These are phyloP conservation scores for Athalia cordata DNA, from an alignment of 2,888 invertebrate genomes.

Conservation along the genomic window DNA sequence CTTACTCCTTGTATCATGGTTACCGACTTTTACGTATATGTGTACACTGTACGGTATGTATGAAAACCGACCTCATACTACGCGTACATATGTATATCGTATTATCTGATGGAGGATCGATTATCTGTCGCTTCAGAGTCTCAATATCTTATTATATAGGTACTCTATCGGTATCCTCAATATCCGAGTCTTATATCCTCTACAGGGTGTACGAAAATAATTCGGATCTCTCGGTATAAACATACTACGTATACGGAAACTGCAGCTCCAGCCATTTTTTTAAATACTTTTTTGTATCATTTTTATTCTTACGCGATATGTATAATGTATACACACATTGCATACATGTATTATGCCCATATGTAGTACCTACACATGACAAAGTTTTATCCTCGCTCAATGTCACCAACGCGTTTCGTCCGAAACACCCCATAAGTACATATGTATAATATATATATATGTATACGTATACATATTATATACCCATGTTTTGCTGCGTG, in stretches of 20 bases:
- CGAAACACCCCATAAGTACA: neutral
- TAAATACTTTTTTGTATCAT: neutral
- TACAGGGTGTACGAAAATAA: too few species aligned
- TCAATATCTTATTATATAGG: too few species aligned
- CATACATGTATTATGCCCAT: neutral
- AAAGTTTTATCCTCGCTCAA: conserved; percentile 20
- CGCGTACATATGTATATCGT: neutral
- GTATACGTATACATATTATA: neutral
- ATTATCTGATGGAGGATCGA: neutral
- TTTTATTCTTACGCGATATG: neutral
- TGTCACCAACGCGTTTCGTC: neutral
- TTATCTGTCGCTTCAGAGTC: neutral
- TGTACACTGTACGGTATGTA: too few species aligned
- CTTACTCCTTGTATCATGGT: too few species aligned
- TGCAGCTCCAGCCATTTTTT: too few species aligned
- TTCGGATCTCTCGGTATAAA: too few species aligned
- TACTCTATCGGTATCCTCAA: too few species aligned
- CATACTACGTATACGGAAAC: too few species aligned
- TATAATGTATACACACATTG: neutral
- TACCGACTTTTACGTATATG: too few species aligned
- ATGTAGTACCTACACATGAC: neutral
- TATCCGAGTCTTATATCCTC: too few species aligned
- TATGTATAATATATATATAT: neutral
- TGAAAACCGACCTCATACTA: too few species aligned
- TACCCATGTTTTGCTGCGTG: conserved; percentile 23